Percentiles rank a stretch among this genome's conserved stretches.
These are phyloP conservation scores for Brachionus rotundiformis DNA, from an alignment of 1,140 invertebrate species.

Conservation along the genomic window DNA sequence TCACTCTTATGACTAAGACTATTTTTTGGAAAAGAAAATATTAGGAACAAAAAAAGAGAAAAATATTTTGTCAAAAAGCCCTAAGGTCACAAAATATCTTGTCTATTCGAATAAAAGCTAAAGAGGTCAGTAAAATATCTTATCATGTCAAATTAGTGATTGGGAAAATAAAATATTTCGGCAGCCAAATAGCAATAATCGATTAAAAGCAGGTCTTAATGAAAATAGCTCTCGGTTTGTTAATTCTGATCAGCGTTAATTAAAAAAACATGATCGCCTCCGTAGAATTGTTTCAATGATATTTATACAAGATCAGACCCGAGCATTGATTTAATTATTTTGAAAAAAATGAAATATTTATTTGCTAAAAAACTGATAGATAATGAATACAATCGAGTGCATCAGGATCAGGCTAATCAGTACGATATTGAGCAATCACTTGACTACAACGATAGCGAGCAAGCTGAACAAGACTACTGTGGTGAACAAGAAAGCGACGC, in stretches of 20 bases:
- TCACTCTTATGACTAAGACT: no score
- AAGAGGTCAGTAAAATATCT: background rate
- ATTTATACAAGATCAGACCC: background rate
- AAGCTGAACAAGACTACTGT: conserved; percentile 29
- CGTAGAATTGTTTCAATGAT: background rate
- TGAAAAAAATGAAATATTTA: conserved; percentile 11
- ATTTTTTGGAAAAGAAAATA: no score
- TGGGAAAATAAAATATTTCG: background rate
- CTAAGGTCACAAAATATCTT: background rate
- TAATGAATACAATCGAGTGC: conserved; percentile 18
- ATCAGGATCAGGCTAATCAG: background rate
- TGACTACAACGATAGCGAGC: conserved; percentile 13
- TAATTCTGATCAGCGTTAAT: conserved; percentile 4
- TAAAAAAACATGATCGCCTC: conserved; percentile 36
- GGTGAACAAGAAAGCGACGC: conserved; percentile 25
- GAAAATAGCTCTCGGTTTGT: conserved; percentile 21
- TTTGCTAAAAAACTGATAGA: conserved; percentile 2
- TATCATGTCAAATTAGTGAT: background rate
- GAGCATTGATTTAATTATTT: conserved; percentile 10
- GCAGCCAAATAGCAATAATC: background rate
- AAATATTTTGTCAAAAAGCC: background rate
- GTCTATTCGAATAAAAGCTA: background rate
- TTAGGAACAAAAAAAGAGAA: background rate
- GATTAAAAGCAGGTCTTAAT: background rate
- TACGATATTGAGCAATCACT: conserved; percentile 17